Base-by-base conservation (phyloP, 2,888 invertebrate genomes). In the Polylopha cassiicola region DNA sequence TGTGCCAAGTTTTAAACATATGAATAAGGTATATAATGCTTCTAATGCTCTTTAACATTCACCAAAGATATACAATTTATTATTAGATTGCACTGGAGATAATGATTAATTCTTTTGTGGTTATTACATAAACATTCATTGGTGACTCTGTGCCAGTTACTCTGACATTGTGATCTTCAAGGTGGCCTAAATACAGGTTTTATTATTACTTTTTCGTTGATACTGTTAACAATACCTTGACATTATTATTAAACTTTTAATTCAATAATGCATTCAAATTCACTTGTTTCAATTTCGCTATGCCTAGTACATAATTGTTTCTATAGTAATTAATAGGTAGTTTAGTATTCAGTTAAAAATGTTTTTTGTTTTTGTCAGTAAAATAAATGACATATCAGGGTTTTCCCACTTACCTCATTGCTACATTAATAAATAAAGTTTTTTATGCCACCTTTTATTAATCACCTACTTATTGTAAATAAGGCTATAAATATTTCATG, bases 161-260 rank as follows among this genome's bases (percentile, higher is more conserved):
- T 47, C 22, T 61, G 54, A 52, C 60, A 62, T 61, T 65, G 61
- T 53, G 38, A 47, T 39, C 42, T 48, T 44, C 47, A 47, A 45
- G 47, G 36, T 59, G 58, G 50, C 59, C 66, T 57, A 61, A 51
- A 57, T 67, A 52, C 39, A 44, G 24, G 29, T 48, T 48, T 38
- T 44, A 48, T 43, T 50, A 48, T 54, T 41, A 46, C 43, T 36
- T 38, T 47, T 46, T 43, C 43, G 4, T 28, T 39, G 8, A 22
- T 23, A 29, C 33, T 15, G 4, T 34, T 29, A 17, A 28, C 13
- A 9, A 7, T 34, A 24, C 41, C 43, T 43, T 43, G 43, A 37
- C 43, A 32, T 33, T 33, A 43, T 38, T 43, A 14, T 29, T 9
- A 16, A 13, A n/a, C n/a, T n/a, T n/a, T n/a, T n/a, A n/a, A n/a